A percentile compares a stretch with the other conserved stretches of the same genome.
Conservation (phyloP, 1,140 invertebrate species). For the Drosophila rhopaloa region DNA sequence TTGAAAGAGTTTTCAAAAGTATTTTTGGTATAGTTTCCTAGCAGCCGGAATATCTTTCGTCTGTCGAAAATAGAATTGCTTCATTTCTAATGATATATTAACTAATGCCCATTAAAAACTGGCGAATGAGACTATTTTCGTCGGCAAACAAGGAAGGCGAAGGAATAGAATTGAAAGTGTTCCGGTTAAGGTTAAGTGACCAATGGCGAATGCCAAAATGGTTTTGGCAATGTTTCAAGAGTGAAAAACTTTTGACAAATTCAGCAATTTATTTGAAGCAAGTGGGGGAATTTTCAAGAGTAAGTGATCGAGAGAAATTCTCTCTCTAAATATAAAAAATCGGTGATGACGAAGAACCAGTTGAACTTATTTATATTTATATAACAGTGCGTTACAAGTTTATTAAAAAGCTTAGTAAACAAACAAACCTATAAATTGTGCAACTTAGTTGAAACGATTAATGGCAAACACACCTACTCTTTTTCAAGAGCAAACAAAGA, state of each 20-base stretch:
- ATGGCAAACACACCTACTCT: too few species aligned
- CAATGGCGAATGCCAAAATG: slow-evolving; percentile 33
- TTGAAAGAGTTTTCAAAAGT: slow-evolving; percentile 45
- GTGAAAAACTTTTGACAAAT: slow-evolving; percentile 63
- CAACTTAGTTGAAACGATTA: slow-evolving; percentile 8
- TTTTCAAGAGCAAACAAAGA: slow-evolving; percentile 25
- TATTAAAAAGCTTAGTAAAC: slow-evolving; percentile 6
- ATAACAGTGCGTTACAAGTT: background rate
- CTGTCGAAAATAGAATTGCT: slow-evolving; percentile 29
- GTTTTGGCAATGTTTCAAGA: slow-evolving; percentile 49
- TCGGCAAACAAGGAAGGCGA: slow-evolving; percentile 12
- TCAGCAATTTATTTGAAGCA: slow-evolving; percentile 60
- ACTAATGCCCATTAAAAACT: slow-evolving; percentile 62
- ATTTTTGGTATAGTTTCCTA: slow-evolving; percentile 19
- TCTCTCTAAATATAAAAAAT: slow-evolving; percentile 9
- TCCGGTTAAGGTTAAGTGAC: slow-evolving; percentile 60
- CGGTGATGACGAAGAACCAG: background rate
- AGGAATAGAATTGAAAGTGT: slow-evolving; percentile 27
- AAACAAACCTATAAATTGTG: slow-evolving; percentile 18
- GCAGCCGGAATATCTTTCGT: slow-evolving; percentile 9
- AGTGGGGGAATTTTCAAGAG: slow-evolving; percentile 13
- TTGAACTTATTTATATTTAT: slow-evolving; percentile 13
- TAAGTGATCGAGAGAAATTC: slow-evolving; percentile 6
- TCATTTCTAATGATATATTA: slow-evolving; percentile 53
- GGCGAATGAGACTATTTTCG: slow-evolving; percentile 45